Percentiles rank a stretch among this genome's conserved stretches.
These are phyloP conservation scores for Notiomystis cincta DNA, from an alignment of 2,113 vertebrate genomes.

Conservation along the genomic window DNA sequence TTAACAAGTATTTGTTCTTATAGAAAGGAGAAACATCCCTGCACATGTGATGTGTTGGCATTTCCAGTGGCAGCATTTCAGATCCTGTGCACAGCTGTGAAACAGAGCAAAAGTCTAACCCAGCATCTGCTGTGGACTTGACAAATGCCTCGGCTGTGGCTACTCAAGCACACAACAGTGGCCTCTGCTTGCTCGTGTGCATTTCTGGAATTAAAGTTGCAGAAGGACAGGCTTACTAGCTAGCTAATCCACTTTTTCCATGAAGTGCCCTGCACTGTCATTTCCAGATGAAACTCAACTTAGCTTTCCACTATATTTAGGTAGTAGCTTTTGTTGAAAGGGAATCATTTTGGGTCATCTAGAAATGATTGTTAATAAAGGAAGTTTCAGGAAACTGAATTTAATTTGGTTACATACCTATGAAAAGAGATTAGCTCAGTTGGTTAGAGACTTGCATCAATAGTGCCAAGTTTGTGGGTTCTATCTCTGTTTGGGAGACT, in stretches of 20 bases:
- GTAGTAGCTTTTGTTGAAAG: not conserved
- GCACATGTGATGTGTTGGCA: not conserved
- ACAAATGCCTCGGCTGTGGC: not conserved
- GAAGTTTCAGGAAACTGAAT: not conserved
- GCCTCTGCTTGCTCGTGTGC: not conserved
- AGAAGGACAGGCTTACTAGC: not conserved
- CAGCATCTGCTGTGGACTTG: not conserved
- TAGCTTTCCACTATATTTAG: not conserved
- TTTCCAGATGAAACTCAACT: not conserved
- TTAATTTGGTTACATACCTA: not conserved
- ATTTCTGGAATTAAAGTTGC: not conserved
- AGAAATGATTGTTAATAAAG: not conserved
- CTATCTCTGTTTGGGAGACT: not conserved
- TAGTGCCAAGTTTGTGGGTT: not conserved
- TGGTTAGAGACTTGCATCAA: not conserved
- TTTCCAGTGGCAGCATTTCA: not conserved
- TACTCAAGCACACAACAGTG: not conserved
- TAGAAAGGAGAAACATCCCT: not conserved
- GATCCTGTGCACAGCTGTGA: not conserved
- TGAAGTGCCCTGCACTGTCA: not conserved
- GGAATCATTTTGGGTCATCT: not conserved
- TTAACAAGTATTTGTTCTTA: not conserved
- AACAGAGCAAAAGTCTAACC: not conserved
- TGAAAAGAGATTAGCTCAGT: not conserved
- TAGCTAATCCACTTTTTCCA: not conserved